Conservation (phyloP, 1,140 invertebrate species). For the Magallana angulata region DNA sequence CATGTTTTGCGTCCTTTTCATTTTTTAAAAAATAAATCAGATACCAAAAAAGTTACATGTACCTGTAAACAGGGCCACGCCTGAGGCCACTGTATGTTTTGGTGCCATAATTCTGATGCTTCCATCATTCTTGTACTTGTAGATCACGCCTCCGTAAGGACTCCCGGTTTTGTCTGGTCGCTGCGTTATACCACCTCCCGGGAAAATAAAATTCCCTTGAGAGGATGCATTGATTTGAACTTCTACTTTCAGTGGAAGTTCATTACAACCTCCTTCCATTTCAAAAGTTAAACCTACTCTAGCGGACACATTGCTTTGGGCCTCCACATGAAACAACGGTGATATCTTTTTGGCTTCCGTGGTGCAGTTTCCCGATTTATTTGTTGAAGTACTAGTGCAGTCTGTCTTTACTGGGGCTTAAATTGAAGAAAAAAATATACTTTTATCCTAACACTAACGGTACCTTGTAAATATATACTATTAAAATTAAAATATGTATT, state of each 20-base stretch:
- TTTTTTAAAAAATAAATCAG: too few species aligned
- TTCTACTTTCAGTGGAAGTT: conserved; percentile 3
- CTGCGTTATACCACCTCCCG: neutral
- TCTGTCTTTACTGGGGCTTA: neutral
- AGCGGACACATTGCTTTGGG: neutral
- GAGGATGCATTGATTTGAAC: neutral
- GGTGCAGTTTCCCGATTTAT: neutral
- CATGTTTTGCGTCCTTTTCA: too few species aligned
- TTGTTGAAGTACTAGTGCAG: neutral
- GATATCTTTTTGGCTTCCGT: neutral
- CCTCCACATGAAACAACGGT: neutral
- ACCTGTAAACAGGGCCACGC: neutral
- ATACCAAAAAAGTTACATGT: too few species aligned
- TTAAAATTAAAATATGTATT: too few species aligned
- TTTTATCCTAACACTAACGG: too few species aligned
- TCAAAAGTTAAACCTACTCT: neutral
- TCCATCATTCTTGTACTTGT: neutral
- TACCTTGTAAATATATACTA: too few species aligned
- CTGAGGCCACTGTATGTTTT: neutral
- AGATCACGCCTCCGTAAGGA: neutral
- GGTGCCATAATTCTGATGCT: neutral
- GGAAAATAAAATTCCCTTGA: neutral
- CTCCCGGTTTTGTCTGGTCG: neutral
- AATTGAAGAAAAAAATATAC: neutral
- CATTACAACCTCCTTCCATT: neutral